A percentile compares a stretch with the other conserved stretches of the same genome.
Evolutionary conservation across 1,140 invertebrate genomes (phyloP).

Genomic region (Radopholus similis): DNA sequence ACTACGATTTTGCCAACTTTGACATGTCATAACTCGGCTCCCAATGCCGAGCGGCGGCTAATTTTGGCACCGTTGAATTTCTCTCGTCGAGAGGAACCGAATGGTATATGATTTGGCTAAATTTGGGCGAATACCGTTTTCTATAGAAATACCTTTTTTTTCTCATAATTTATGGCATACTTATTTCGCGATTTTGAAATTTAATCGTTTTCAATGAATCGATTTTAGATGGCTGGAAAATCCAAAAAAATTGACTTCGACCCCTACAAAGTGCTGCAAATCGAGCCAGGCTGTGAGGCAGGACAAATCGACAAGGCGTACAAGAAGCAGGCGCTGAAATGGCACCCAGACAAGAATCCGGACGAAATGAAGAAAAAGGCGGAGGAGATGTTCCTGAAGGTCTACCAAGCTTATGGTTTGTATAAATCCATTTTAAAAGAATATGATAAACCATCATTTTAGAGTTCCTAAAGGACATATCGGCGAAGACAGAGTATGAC

Average conservation of each 20-base stretch:
- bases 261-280: slow-evolving; percentile 22
- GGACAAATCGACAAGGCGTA: slow-evolving; percentile 28
- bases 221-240: not conserved
- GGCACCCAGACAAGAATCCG: slow-evolving; percentile 35
- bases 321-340: slow-evolving; percentile 25
- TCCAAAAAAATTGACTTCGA: slow-evolving; percentile 22
- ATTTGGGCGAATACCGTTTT: not conserved
- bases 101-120: too few relatives aligned
- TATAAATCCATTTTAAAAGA: too few relatives aligned
- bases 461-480: slow-evolving; percentile 25
- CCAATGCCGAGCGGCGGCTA: too few relatives aligned
- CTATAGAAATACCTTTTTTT: not conserved
- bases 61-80: too few relatives aligned
- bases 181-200: too few relatives aligned
- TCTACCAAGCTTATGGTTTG: slow-evolving; percentile 21
- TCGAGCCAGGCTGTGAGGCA: slow-evolving; percentile 14
- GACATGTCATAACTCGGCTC: too few relatives aligned
- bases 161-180: too few relatives aligned
- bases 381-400: slow-evolving; percentile 21
- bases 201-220: not conserved
- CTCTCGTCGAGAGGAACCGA: too few relatives aligned
- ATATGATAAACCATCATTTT: too few relatives aligned
- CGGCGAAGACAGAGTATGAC: slow-evolving; percentile 12
- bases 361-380: slow-evolving; percentile 18
- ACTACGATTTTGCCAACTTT: too few relatives aligned